A percentile compares a stretch with the other conserved stretches of the same genome.
These are phyloP conservation scores for Caenorhabditis virilis DNA, from an alignment of 2,888 invertebrate species.

Conservation along the genomic window DNA sequence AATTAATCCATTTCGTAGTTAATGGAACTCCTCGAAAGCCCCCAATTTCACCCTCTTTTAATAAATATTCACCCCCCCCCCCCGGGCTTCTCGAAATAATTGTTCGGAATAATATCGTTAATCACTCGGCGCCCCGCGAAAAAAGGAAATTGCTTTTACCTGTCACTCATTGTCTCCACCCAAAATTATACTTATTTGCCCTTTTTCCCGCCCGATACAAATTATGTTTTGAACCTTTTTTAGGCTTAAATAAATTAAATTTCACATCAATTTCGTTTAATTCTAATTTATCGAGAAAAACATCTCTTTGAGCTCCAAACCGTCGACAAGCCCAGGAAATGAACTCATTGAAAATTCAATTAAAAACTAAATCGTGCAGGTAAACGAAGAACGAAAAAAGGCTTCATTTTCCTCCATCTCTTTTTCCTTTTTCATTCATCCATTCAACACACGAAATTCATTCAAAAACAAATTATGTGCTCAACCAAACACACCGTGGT, in stretches of 20 bases:
- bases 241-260: background rate
- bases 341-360: constrained; percentile 32
- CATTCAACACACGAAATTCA: too few relatives aligned
- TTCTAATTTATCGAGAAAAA: too few relatives aligned
- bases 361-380: constrained; percentile 32
- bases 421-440: too few relatives aligned
- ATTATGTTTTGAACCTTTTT: background rate
- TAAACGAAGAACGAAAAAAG: too few relatives aligned
- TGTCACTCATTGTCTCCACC: background rate
- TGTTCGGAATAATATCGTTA: constrained; percentile 8
- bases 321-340: background rate
- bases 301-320: too few relatives aligned
- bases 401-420: too few relatives aligned
- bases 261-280: too few relatives aligned
- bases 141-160: constrained; percentile 22
- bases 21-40: too few relatives aligned
- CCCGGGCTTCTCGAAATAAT: background rate
- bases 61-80: background rate
- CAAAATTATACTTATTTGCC: background rate
- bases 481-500: too few relatives aligned
- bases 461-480: too few relatives aligned
- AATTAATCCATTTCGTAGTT: too few relatives aligned
- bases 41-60: too few relatives aligned
- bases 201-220: background rate
- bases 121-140: constrained; percentile 7